phyloP scores from a whole-genome alignment of 2,113 vertebrate genomes.

The Onychostruthus taczanowskii region DNA sequence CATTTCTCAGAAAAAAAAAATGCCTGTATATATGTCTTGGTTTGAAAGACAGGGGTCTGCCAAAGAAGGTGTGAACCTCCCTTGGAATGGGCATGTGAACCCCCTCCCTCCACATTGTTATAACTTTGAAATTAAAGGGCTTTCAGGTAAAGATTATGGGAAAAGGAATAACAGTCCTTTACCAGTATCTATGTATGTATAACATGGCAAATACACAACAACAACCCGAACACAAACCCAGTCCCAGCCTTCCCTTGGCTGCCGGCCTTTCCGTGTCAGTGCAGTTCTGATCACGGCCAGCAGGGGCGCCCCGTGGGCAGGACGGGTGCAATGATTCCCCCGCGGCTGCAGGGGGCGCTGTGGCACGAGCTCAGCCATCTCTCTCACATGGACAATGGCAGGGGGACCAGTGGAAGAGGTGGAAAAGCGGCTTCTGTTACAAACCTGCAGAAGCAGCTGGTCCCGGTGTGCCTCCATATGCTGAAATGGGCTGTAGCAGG shows the following conservation, averaged over 20 bases:
- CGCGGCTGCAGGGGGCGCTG: no score
- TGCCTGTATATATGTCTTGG: background rate
- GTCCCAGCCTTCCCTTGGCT: rapidly evolving
- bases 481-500: background rate
- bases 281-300: rapidly evolving
- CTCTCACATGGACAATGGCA: no score
- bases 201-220: background rate
- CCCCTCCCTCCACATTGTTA: background rate
- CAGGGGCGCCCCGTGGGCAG: background rate
- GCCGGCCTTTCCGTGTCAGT: rapidly evolving
- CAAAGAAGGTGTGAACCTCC: rapidly evolving
- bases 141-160: background rate
- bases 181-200: background rate
- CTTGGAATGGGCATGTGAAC: background rate
- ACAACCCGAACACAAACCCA: no score
- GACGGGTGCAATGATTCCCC: no score
- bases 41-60: background rate
- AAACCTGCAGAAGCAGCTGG: background rate
- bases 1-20: background rate
- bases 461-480: rapidly evolving
- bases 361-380: rapidly evolving
- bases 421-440: background rate
- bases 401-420: rapidly evolving
- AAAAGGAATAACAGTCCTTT: background rate
- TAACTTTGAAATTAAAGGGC: background rate